Evolutionary conservation across 1,140 invertebrate genomes (phyloP).

Genomic region (Pachyrhynchus sulphureomaculatus): DNA sequence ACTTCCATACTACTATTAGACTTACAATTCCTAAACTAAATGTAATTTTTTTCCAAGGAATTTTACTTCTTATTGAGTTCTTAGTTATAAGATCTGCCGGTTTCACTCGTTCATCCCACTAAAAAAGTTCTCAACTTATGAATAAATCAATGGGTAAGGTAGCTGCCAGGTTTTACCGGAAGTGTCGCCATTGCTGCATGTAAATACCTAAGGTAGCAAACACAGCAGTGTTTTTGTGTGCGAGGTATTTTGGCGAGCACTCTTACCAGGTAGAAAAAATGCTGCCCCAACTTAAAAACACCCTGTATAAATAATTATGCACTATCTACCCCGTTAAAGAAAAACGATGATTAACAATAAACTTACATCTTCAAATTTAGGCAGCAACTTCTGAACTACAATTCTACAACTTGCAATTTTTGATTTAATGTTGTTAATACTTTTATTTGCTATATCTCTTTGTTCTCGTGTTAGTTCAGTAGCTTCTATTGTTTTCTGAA

Average conservation of each 20-base stretch:
- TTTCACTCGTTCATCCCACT: conserved; percentile 36
- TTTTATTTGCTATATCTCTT: background rate
- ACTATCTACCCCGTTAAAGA: too few species aligned
- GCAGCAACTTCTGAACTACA: conserved; percentile 11
- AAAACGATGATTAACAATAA: too few species aligned
- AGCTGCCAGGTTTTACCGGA: too few species aligned
- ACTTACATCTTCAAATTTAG: conserved; percentile 25
- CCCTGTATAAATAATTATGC: too few species aligned
- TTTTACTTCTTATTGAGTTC: conserved; percentile 23
- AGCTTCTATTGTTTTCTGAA: conserved; percentile 31
- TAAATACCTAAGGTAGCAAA: too few species aligned
- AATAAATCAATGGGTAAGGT: too few species aligned
- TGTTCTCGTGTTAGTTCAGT: conserved; percentile 20
- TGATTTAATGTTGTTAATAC: conserved; percentile 19
- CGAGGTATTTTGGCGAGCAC: too few species aligned
- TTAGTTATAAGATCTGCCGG: conserved; percentile 39
- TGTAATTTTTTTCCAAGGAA: conserved; percentile 32
- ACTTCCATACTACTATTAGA: conserved; percentile 4
- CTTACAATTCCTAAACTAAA: conserved; percentile 18
- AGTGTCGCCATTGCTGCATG: too few species aligned
- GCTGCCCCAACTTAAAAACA: too few species aligned
- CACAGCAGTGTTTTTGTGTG: too few species aligned
- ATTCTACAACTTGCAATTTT: conserved; percentile 15
- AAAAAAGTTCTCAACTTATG: conserved; percentile 5
- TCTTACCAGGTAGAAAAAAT: too few species aligned